phyloP scores from a whole-genome alignment of 2,888 invertebrate genomes.

The Epinotia demarniana region DNA sequence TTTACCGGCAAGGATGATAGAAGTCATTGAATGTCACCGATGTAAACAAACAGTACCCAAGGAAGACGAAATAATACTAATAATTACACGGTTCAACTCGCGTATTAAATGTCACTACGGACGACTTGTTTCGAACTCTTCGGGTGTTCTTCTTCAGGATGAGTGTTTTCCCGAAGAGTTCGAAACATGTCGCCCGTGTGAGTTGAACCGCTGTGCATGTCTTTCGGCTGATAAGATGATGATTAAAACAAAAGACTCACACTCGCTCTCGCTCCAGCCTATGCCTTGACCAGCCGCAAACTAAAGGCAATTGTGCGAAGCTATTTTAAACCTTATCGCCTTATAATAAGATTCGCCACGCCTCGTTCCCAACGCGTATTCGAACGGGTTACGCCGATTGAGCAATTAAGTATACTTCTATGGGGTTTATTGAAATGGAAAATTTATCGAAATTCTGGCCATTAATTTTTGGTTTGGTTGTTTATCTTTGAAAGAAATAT shows the following conservation, averaged over 20 bases:
- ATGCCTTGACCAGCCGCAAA: neutral
- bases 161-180: too few species aligned
- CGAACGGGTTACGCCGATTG: slow-evolving; percentile 28
- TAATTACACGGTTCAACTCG: too few species aligned
- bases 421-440: slow-evolving; percentile 29
- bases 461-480: slow-evolving; percentile 6
- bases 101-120: too few species aligned
- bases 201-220: too few species aligned
- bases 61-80: too few species aligned
- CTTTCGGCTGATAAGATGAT: too few species aligned
- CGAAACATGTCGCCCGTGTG: too few species aligned
- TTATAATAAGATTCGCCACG: slow-evolving; percentile 38
- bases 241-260: neutral
- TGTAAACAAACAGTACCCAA: too few species aligned
- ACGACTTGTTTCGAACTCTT: too few species aligned
- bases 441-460: slow-evolving; percentile 16
- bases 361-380: slow-evolving; percentile 7
- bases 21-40: too few species aligned
- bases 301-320: slow-evolving; percentile 11
- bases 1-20: too few species aligned
- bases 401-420: slow-evolving; percentile 36
- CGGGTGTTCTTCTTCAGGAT: too few species aligned
- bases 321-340: slow-evolving; percentile 33
- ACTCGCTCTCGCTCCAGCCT: slow-evolving; percentile 9
- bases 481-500: slow-evolving; percentile 4